Evolutionary conservation across 2,113 vertebrate species (phyloP), one percentile per base, ranked within the genome.

Genomic region (Sphaerodactylus townsendi): DNA sequence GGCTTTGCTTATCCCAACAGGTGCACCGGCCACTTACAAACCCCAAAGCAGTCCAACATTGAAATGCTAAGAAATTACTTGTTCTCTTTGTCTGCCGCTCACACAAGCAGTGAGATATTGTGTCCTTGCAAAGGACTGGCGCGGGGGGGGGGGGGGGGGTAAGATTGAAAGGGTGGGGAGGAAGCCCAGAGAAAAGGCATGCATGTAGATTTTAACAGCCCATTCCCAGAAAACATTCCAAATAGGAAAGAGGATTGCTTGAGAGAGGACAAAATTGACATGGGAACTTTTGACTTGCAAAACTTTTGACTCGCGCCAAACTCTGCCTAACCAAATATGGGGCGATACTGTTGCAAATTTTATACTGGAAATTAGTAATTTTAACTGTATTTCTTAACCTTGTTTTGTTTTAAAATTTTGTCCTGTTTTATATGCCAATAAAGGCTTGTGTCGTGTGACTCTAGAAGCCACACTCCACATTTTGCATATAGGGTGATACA

Each of bases 31-130:
- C 86, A 83, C 91, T 95, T 92, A 95, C 91, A 95, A 93, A 94
- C 94, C 46, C 94, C 93, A 91, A 87, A 86, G 94, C 94, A 87
- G 78, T 87, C 87, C 85, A 88, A 87, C 86, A 44, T 74, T 95
- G 94, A 96, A 95, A 95, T 91, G 84, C 94, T 93, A 93, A 94
- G 94, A 95, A 96, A 95, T 92, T 89, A 89, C 88, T 95, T 95
- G 92, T 94, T 95, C 94, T 92, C 93, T 95, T 96, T 95, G 94
- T 96, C 93, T 95, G 94, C 86, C 93, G 94, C 93, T 94, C 91
- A 92, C 90, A 92, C 41, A 90, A 86, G 90, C 92, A 86, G 33
- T 56, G 91, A 92, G 91, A 93, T 78, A 91, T 72, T 92, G 85
- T 92, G 86, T 85, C 82, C 68, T 84, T 65, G 64, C 68, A 87